A percentile compares a stretch with the other conserved stretches of the same genome.
Conservation (phyloP, 2,113 vertebrate species). For the Alouatta palliata region DNA sequence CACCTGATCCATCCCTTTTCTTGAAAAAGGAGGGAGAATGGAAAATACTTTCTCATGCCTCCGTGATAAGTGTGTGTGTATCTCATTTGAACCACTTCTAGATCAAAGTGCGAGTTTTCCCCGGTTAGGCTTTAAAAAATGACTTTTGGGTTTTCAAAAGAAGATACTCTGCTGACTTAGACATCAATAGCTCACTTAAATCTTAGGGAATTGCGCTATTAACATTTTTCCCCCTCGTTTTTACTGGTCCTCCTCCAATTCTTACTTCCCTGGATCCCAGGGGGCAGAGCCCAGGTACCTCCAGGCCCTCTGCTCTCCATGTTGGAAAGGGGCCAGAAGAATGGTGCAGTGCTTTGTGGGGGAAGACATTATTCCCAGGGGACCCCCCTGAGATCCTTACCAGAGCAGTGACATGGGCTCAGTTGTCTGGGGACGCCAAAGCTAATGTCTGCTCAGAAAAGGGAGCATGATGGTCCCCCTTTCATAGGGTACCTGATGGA, state of each 20-base stretch:
- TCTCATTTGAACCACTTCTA: conserved; percentile 84
- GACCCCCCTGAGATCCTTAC: background rate
- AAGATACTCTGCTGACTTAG: conserved; percentile 84
- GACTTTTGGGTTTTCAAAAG: conserved; percentile 85
- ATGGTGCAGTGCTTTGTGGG: background rate
- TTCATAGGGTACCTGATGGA: conserved; percentile 1
- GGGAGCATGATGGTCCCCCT: fast-evolving
- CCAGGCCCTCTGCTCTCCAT: background rate
- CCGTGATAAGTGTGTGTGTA: conserved; percentile 77
- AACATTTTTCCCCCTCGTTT: conserved; percentile 75
- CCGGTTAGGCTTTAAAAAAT: conserved; percentile 79
- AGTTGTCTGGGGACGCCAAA: background rate
- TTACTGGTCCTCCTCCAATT: background rate
- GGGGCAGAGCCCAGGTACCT: background rate
- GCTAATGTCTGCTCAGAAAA: background rate
- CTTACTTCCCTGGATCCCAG: background rate
- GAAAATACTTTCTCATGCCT: conserved; percentile 74
- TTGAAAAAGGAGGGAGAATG: background rate
- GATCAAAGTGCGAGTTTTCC: conserved; percentile 85
- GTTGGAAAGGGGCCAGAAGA: too few relatives aligned
- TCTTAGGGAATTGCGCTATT: conserved; percentile 82
- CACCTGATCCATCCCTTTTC: background rate
- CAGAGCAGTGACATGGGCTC: background rate
- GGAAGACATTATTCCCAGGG: background rate
- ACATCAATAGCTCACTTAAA: conserved; percentile 85